Percentiles rank a stretch among this genome's conserved stretches.
Conservation (phyloP, 2,113 vertebrate genomes). For the Benitochromis conjunctus region DNA sequence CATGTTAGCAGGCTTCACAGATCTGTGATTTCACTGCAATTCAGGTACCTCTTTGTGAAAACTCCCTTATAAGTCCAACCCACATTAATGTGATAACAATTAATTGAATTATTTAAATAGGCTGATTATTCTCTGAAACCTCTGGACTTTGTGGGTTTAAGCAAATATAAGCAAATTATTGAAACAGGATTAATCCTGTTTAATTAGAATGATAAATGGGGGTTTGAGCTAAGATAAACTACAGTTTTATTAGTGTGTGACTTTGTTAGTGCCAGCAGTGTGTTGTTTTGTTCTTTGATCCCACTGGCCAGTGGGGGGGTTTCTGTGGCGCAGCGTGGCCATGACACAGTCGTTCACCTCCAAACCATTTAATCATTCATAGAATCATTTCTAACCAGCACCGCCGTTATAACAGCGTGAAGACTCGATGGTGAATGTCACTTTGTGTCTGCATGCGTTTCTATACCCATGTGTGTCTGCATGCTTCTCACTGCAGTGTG, state of each 20-base stretch:
- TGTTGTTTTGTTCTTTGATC: background rate
- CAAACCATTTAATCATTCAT: background rate
- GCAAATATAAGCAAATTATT: background rate
- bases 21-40: background rate
- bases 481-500: slow-evolving; percentile 9
- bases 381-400: background rate
- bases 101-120: background rate
- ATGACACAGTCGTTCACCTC: background rate
- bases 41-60: background rate
- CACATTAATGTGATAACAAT: background rate
- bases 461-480: background rate
- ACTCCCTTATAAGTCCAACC: background rate
- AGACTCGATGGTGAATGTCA: background rate
- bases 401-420: background rate
- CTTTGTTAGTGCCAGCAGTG: background rate
- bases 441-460: slow-evolving; percentile 7
- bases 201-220: background rate
- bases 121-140: background rate
- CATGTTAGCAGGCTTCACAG: background rate
- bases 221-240: background rate
- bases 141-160: background rate
- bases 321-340: background rate
- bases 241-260: background rate
- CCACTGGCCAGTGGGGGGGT: background rate
- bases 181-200: background rate